These are phyloP conservation scores for Sphaerophoria rueppellii DNA, from an alignment of 2,888 invertebrate species.

Conservation along the genomic window DNA sequence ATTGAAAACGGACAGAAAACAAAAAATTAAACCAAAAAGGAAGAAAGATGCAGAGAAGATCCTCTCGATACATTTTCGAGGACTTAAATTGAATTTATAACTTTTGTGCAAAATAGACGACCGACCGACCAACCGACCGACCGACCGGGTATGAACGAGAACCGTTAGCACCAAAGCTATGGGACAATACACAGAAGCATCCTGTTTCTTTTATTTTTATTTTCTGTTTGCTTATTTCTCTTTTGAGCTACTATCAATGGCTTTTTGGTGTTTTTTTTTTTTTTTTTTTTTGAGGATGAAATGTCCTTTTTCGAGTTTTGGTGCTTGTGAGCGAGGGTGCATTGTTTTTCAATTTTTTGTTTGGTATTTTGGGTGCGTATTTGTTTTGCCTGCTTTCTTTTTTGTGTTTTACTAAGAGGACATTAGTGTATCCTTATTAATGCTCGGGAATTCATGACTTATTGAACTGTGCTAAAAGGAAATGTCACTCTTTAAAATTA, in stretches of 20 bases:
- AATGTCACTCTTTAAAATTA: constrained; percentile 52
- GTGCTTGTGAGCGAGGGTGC: constrained; percentile 13
- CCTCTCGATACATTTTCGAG: constrained; percentile 73
- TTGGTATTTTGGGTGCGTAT: constrained; percentile 44
- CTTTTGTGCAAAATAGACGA: constrained; percentile 72
- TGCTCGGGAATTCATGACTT: constrained; percentile 72
- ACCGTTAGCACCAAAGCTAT: constrained; percentile 11
- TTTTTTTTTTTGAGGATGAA: constrained; percentile 31
- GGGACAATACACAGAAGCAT: constrained; percentile 11
- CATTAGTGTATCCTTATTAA: constrained; percentile 72
- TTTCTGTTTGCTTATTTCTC: not conserved
- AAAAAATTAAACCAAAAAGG: not conserved
- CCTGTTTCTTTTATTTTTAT: constrained; percentile 35
- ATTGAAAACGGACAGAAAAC: constrained; percentile 48
- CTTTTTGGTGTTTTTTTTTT: constrained; percentile 37
- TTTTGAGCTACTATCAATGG: constrained; percentile 22
- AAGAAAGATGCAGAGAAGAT: constrained; percentile 48
- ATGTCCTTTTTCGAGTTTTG: constrained; percentile 32
- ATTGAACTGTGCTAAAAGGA: constrained; percentile 72
- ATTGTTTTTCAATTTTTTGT: not conserved
- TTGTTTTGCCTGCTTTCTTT: constrained; percentile 47
- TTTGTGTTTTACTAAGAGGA: constrained; percentile 49
- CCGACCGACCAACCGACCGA: constrained; percentile 24
- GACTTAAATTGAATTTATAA: constrained; percentile 75
- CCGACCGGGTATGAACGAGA: constrained; percentile 4